Base-by-base conservation (phyloP, 2,888 invertebrate species). In the Tetragonisca angustula region DNA sequence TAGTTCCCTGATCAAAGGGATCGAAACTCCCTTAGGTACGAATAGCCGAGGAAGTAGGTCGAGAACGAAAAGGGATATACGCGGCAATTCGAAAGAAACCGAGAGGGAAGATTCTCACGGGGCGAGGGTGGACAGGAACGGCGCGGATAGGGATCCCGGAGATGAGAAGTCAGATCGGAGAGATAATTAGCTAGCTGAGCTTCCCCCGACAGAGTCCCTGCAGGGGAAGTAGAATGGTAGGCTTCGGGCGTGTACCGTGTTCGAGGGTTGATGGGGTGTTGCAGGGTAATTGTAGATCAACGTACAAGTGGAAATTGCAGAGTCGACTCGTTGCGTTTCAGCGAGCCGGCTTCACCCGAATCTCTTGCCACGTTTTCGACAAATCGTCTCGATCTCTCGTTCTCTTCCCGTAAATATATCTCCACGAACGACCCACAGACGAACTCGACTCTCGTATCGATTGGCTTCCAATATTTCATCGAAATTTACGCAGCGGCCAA, bases 1-100 rank as follows among this genome's bases (percentile, higher is more conserved):
- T 81, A 61, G 78, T 65, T 76, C 56, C 67, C 70, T 85, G 88
- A 87, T 85, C 87, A 88, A 82, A 88, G 82, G 82, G 61, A 83
- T 85, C 81, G 83, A 87, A 87, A 81, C 75, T 82, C 75, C 75
- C 78, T 80, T 65, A 67, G 65, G 56, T 64, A 68, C 43, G 9
- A 43, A 43, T n/a, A 32, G 70, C 49, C 19, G 76, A 61, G 50
- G 71, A 79, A 72, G 68, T 64, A 59, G 62, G 59, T 74, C 67
- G 62, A 43, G 59, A 67, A 43, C 43, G 17, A 50, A 50, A 17
- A 17, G 50, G n/a, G 17, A 43, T 43, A 43, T 9, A 4, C 4
- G 13, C 13, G 49, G n/a, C 17, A 56, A 19, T 54, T 79, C 32
- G 84, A 76, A 84, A 72, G 76, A 72, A 76, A 68, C 69, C n/a